phyloP scores from a whole-genome alignment of 2,888 invertebrate genomes.

The Deilephila porcellus region DNA sequence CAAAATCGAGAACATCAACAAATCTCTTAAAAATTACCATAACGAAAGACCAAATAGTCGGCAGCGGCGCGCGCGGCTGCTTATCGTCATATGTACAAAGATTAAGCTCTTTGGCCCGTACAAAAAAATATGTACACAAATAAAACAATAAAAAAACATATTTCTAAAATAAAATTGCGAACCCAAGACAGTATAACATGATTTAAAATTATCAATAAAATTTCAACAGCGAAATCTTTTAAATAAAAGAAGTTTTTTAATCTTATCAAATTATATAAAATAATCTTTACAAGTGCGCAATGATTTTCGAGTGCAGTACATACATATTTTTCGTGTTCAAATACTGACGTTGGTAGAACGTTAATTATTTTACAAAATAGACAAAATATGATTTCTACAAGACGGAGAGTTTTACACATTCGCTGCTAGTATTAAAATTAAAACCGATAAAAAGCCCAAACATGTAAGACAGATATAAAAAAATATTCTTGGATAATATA shows the following conservation, averaged over 20 bases:
- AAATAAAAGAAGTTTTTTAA: conserved; percentile 62
- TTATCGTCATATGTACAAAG: conserved; percentile 71
- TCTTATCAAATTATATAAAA: conserved; percentile 47
- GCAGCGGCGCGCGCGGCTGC: conserved; percentile 69
- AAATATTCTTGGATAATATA: too few relatives aligned
- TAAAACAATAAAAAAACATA: conserved; percentile 52
- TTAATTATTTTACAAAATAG: conserved; percentile 29
- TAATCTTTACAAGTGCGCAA: conserved; percentile 40
- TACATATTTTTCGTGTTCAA: conserved; percentile 46
- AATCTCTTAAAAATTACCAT: conserved; percentile 82
- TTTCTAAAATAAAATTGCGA: conserved; percentile 66
- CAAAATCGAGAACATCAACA: conserved; percentile 85
- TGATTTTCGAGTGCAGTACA: conserved; percentile 45
- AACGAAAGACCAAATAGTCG: conserved; percentile 75
- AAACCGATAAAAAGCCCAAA: too few relatives aligned
- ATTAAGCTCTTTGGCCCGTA: conserved; percentile 83
- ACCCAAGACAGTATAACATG: conserved; percentile 71
- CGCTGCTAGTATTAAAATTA: background rate
- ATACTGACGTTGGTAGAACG: conserved; percentile 70
- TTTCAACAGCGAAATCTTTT: conserved; percentile 68
- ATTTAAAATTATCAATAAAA: conserved; percentile 81
- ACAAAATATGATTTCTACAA: conserved; percentile 36
- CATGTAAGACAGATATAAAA: too few relatives aligned
- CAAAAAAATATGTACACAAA: conserved; percentile 73
- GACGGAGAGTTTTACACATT: conserved; percentile 8